phyloP scores from a whole-genome alignment of 2,888 invertebrate genomes.

The Odontocerum albicorne region DNA sequence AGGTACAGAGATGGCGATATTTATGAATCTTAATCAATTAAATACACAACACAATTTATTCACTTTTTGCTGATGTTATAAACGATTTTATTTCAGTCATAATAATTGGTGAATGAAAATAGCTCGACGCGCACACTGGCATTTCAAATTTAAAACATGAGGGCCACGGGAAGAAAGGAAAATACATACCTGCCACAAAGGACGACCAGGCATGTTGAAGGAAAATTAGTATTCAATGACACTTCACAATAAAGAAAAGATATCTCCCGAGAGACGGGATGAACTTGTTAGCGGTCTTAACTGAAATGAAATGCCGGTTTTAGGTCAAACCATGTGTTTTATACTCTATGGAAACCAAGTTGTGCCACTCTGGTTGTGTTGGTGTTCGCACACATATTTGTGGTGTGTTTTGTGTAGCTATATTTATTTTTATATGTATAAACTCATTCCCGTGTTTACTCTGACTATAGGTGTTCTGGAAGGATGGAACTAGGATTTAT shows the following conservation, averaged over 20 bases:
- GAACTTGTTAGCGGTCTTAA: slow-evolving; percentile 28
- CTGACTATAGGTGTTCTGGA: slow-evolving; percentile 19
- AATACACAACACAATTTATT: background rate
- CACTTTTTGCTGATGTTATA: background rate
- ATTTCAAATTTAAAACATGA: too few relatives aligned
- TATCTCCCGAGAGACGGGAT: slow-evolving; percentile 6
- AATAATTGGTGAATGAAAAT: too few relatives aligned
- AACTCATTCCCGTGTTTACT: slow-evolving; percentile 28
- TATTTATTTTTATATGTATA: slow-evolving; percentile 31
- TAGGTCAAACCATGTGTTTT: slow-evolving; percentile 57
- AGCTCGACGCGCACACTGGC: too few relatives aligned
- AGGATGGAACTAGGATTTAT: slow-evolving; percentile 20
- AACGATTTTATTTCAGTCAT: too few relatives aligned
- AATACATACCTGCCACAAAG: slow-evolving; percentile 70
- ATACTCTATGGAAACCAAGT: slow-evolving; percentile 43
- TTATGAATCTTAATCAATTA: too few relatives aligned
- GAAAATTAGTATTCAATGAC: slow-evolving; percentile 5
- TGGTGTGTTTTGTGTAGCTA: slow-evolving; percentile 7
- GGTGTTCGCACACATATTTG: slow-evolving; percentile 21
- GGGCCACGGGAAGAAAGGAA: too few relatives aligned
- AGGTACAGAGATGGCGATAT: too few relatives aligned
- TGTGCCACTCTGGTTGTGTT: slow-evolving; percentile 2
- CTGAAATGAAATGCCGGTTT: slow-evolving; percentile 52
- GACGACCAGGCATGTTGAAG: slow-evolving; percentile 72
- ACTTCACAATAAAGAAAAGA: slow-evolving; percentile 11